Evolutionary conservation across 2,797 vertebrate genomes (phyloP).

Genomic region (Dipus sagitta): DNA sequence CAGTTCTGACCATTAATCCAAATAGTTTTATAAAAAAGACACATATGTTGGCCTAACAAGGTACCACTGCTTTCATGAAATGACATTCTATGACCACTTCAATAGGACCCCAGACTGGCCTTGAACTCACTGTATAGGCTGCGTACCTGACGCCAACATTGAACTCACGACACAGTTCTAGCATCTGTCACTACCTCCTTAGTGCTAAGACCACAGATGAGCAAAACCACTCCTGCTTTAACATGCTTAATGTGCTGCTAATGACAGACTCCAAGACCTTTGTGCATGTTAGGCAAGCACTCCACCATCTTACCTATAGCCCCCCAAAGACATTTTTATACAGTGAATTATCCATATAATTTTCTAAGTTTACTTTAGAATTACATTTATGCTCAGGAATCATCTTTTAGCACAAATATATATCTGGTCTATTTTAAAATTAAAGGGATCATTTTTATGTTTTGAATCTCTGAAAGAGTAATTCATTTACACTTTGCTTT

Average conservation of each 20-base stretch:
- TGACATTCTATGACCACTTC: not conserved
- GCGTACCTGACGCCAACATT: too few species aligned
- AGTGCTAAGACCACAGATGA: too few species aligned
- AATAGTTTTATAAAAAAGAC: not conserved
- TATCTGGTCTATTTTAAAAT: not conserved
- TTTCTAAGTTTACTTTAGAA: slow-evolving; percentile 1
- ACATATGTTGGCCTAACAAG: not conserved
- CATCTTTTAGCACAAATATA: not conserved
- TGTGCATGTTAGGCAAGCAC: too few species aligned
- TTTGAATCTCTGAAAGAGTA: not conserved
- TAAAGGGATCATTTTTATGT: not conserved
- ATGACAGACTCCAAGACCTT: too few species aligned
- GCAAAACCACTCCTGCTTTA: too few species aligned
- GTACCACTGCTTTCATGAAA: not conserved
- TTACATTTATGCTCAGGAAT: not conserved
- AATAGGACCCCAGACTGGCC: too few species aligned
- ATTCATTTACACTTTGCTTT: not conserved
- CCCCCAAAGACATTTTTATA: not conserved
- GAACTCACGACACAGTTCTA: too few species aligned
- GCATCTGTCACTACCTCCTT: too few species aligned
- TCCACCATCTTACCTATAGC: too few species aligned
- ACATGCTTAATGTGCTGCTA: too few species aligned
- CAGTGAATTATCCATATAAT: not conserved
- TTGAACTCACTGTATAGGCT: too few species aligned
- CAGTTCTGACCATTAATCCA: not conserved